Base-by-base conservation (phyloP, 1,140 invertebrate species). In the Brachionus rotundiformis region DNA sequence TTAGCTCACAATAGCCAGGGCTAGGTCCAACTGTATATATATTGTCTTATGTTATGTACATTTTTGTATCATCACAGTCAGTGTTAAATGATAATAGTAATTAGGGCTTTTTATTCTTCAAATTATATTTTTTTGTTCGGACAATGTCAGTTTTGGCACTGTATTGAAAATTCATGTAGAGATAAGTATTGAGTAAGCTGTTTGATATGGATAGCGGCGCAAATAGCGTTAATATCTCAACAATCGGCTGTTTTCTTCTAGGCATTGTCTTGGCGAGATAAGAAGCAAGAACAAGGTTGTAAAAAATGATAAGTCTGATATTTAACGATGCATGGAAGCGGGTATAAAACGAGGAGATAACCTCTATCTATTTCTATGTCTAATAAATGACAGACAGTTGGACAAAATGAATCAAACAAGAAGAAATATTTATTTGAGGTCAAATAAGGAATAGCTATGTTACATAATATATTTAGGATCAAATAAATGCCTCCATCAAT, bases 221-320 rank as follows among this genome's bases (percentile, higher is more conserved):
- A 68, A 33, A 68, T 68, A 68, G 63, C 63, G 63, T 68, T 68
- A 68, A 68, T 68, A 68, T 68, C 63, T 68, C 19, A 54, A 54
- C 19, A 54, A 6, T 68, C 63, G 63, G 31, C 27, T 68, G 13
- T 8, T 68, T 68, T 33, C 7, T 19, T 19, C 8, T 16, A 36
- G 29, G 29, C 29, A 29, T 31, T 41, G 36, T 73, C 68, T 73
- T 44, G 19, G n/a, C 23, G 36, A 41, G 68, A 41, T 41, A 73
- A 73, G 68, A 73, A n/a, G 44, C 36, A 8, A 25, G 36, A 2
- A 31, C 27, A 39, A 63, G 61, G 27, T 63, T 33, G 61, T 63
- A 63, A 63, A 33, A 68, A 68, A 68, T 68, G 63, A 68, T 68
- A 68, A 39, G 63, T 68, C 63, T 68, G 63, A 68, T 68, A 68